phyloP scores from a whole-genome alignment of 1,140 invertebrate genomes.

The Pseudomyrmex sp. region DNA sequence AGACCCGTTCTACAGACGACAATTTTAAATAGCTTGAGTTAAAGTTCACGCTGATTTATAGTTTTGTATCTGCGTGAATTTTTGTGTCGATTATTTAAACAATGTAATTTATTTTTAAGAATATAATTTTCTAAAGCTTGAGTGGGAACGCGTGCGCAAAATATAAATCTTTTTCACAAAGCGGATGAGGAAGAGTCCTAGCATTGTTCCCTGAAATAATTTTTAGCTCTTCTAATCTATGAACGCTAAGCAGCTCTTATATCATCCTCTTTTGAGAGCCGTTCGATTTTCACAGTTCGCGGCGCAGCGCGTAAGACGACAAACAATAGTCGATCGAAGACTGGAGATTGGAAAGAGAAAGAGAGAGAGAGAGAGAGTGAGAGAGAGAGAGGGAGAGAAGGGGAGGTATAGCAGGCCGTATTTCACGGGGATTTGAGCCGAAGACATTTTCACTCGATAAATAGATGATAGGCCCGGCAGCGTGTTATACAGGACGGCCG shows the following conservation, averaged over 20 bases:
- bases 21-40: slow-evolving; percentile 25
- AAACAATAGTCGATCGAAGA: slow-evolving; percentile 76
- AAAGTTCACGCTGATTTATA: neutral
- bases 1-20: neutral
- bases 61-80: too few species aligned
- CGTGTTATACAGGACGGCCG: slow-evolving; percentile 81
- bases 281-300: slow-evolving; percentile 78
- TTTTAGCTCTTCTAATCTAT: slow-evolving; percentile 23
- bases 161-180: too few species aligned
- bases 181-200: too few species aligned
- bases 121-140: neutral
- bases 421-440: slow-evolving; percentile 85
- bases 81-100: too few species aligned
- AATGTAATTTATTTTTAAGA: neutral
- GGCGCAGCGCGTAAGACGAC: slow-evolving; percentile 64
- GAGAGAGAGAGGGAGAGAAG: neutral
- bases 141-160: too few species aligned
- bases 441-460: slow-evolving; percentile 86
- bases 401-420: slow-evolving; percentile 65
- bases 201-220: neutral
- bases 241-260: neutral
- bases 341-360: slow-evolving; percentile 18
- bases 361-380: slow-evolving; percentile 53
- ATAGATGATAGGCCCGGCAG: slow-evolving; percentile 84
- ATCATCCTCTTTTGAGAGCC: slow-evolving; percentile 67